Evolutionary conservation across 2,113 vertebrate species (phyloP).

Genomic region (Mesitornis unicolor): DNA sequence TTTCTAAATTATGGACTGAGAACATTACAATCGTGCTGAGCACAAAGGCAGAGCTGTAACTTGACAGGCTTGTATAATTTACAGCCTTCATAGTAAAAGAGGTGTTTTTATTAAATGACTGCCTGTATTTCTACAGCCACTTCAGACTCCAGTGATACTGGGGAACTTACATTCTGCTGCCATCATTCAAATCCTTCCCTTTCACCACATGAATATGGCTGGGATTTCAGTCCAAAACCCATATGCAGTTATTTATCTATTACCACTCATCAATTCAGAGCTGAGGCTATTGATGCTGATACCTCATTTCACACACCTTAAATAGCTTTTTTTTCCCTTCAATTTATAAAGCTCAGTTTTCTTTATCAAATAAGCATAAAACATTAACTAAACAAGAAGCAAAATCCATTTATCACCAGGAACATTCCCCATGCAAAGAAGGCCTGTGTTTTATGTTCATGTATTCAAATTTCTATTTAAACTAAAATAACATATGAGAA

Average conservation of each 20-base stretch:
- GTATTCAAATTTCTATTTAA: not conserved
- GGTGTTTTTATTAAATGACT: slow-evolving; percentile 49
- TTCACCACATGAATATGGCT: slow-evolving; percentile 31
- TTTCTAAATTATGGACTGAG: slow-evolving; percentile 78
- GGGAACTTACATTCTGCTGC: slow-evolving; percentile 36
- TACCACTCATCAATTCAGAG: not conserved
- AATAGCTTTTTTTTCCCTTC: slow-evolving; percentile 69
- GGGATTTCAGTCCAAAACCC: slow-evolving; percentile 66
- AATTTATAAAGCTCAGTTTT: slow-evolving; percentile 58
- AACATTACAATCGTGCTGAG: slow-evolving; percentile 77
- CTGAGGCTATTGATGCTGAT: slow-evolving; percentile 40
- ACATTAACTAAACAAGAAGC: slow-evolving; percentile 10
- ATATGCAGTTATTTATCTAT: slow-evolving; percentile 48
- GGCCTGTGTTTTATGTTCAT: not conserved
- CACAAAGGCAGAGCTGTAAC: slow-evolving; percentile 76
- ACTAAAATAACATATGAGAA: not conserved
- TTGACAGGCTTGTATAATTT: slow-evolving; percentile 63
- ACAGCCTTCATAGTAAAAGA: slow-evolving; percentile 53
- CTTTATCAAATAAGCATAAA: slow-evolving; percentile 72
- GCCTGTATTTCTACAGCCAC: slow-evolving; percentile 48
- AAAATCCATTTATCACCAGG: slow-evolving; percentile 5
- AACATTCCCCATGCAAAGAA: not conserved
- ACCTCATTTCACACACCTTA: slow-evolving; percentile 69
- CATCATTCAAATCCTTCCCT: slow-evolving; percentile 29
- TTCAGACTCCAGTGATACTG: slow-evolving; percentile 19